A percentile compares a stretch with the other conserved stretches of the same genome.
phyloP scores from a whole-genome alignment of 2,888 invertebrate genomes.

The Chydorus sphaericus region DNA sequence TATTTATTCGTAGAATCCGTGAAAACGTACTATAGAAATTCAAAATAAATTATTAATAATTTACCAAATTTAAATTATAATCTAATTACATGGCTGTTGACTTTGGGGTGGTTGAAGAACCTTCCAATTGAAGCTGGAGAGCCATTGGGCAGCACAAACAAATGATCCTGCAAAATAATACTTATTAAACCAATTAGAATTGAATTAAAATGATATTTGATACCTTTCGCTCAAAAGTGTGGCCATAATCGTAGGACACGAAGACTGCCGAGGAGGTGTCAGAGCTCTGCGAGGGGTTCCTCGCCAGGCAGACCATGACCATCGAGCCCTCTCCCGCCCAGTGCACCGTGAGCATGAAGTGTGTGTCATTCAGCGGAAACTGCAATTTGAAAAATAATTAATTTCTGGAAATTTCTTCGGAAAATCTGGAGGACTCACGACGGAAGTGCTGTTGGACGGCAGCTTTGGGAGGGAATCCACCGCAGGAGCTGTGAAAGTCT shows the following conservation, averaged over 20 bases:
- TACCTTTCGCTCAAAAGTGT: constrained; percentile 51
- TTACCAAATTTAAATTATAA: background rate
- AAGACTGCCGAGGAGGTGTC: constrained; percentile 53
- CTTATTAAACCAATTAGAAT: no score
- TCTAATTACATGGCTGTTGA: constrained; percentile 51
- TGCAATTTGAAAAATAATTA: constrained; percentile 28
- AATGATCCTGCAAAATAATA: constrained; percentile 38
- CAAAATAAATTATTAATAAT: constrained; percentile 2
- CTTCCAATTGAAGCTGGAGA: constrained; percentile 59
- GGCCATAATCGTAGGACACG: constrained; percentile 76
- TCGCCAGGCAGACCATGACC: constrained; percentile 71
- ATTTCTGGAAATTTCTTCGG: background rate
- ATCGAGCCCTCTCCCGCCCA: constrained; percentile 81
- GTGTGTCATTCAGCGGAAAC: constrained; percentile 67
- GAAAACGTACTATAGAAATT: constrained; percentile 61
- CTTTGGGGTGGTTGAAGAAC: constrained; percentile 69
- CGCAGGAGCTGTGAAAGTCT: background rate
- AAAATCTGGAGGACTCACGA: background rate
- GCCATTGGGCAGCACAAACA: constrained; percentile 41
- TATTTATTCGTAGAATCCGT: constrained; percentile 60
- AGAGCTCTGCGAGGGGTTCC: constrained; percentile 43
- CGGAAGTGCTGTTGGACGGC: background rate
- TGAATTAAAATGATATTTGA: no score
- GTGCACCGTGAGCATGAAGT: constrained; percentile 78
- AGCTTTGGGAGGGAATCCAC: background rate